A percentile compares a stretch with the other conserved stretches of the same genome.
Evolutionary conservation across 1,140 invertebrate genomes (phyloP).

Genomic region (Palaemon carinicauda): DNA sequence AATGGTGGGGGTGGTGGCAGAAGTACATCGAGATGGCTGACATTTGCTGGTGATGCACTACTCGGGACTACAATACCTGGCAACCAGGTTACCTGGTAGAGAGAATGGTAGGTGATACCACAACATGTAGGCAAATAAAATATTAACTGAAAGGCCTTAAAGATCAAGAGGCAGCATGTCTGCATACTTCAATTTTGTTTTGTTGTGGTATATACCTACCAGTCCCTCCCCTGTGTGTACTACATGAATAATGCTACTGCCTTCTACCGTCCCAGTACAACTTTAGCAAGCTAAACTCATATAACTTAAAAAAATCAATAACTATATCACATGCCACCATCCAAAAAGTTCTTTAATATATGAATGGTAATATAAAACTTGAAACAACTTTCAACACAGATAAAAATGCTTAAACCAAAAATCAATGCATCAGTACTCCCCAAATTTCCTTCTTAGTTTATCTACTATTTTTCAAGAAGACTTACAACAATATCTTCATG

Average conservation of each 20-base stretch:
- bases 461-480: no score
- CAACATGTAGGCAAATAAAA: slow-evolving; percentile 28
- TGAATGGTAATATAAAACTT: no score
- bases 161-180: slow-evolving; percentile 10
- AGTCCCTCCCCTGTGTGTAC: slow-evolving; percentile 5
- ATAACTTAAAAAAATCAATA: no score
- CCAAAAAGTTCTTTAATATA: no score
- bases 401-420: no score
- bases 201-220: slow-evolving; percentile 52
- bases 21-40: neutral
- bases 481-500: no score
- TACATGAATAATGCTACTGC: neutral
- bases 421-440: no score
- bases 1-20: neutral
- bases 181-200: slow-evolving; percentile 29
- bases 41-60: neutral
- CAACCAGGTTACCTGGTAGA: slow-evolving; percentile 42
- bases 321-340: no score
- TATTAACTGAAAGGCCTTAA: neutral
- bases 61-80: slow-evolving; percentile 33
- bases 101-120: slow-evolving; percentile 55
- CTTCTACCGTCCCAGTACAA: neutral
- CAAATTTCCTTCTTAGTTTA: no score
- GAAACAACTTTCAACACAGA: no score
- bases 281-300: no score